Conservation (phyloP, 2,797 vertebrate genomes). For the Scolopax rusticola region DNA sequence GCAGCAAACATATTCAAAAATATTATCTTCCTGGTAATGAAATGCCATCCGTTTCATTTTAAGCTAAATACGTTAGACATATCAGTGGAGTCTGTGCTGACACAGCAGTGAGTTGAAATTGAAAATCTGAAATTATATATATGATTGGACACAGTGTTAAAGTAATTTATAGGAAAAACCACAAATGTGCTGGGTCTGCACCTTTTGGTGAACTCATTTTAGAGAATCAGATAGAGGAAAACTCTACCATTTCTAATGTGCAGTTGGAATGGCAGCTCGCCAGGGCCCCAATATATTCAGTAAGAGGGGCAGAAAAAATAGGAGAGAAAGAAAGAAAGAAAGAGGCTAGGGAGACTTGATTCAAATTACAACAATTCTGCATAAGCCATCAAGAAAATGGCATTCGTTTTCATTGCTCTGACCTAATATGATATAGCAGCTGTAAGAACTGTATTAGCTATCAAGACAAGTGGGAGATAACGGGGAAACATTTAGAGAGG, state of each 20-base stretch:
- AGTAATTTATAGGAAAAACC: slow-evolving; percentile 90
- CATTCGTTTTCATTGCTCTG: slow-evolving; percentile 80
- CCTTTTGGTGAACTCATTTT: slow-evolving; percentile 88
- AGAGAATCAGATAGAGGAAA: slow-evolving; percentile 88
- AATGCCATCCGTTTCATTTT: slow-evolving; percentile 88
- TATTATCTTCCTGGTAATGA: slow-evolving; percentile 90
- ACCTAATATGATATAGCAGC: slow-evolving; percentile 80
- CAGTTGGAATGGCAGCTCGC: slow-evolving; percentile 84
- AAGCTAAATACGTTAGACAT: slow-evolving; percentile 88
- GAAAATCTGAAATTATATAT: slow-evolving; percentile 92
- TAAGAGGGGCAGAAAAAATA: slow-evolving; percentile 68
- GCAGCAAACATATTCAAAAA: slow-evolving; percentile 91
- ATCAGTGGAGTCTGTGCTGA: slow-evolving; percentile 89
- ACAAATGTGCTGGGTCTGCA: slow-evolving; percentile 90
- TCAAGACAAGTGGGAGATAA: slow-evolving; percentile 81
- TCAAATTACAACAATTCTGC: slow-evolving; percentile 86
- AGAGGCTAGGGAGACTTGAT: slow-evolving; percentile 72
- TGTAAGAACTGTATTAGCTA: slow-evolving; percentile 77
- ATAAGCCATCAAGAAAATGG: slow-evolving; percentile 83
- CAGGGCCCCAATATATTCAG: slow-evolving; percentile 80
- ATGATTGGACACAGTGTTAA: slow-evolving; percentile 91
- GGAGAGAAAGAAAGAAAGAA: slow-evolving; percentile 56
- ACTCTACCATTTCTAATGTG: slow-evolving; percentile 86
- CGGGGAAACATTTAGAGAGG: slow-evolving; percentile 57
- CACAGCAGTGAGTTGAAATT: slow-evolving; percentile 89